phyloP scores from a whole-genome alignment of 2,113 vertebrate genomes.

The Geococcyx californianus region DNA sequence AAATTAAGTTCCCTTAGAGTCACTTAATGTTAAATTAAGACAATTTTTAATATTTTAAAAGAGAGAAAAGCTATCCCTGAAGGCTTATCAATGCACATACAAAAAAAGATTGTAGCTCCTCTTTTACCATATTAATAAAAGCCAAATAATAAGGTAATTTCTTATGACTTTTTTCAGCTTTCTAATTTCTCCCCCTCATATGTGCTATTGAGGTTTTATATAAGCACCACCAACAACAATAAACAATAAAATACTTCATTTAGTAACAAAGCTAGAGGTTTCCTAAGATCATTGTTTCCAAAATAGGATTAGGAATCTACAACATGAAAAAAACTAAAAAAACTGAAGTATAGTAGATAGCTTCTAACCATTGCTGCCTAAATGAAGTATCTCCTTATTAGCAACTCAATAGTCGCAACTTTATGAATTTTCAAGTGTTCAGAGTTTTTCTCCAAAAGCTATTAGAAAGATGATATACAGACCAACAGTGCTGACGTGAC shows the following conservation, averaged over 20 bases:
- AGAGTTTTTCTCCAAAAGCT: not conserved
- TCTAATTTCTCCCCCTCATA: not conserved
- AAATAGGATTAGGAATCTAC: not conserved
- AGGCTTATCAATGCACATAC: not conserved
- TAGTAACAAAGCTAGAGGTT: not conserved
- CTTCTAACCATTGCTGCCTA: not conserved
- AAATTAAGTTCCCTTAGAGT: not conserved
- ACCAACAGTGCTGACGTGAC: not conserved
- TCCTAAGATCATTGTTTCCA: not conserved
- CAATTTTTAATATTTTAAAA: not conserved
- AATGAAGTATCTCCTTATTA: not conserved
- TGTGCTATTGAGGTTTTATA: not conserved
- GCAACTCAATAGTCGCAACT: not conserved
- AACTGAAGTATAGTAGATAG: not conserved
- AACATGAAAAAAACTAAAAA: not conserved
- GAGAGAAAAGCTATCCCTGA: not conserved
- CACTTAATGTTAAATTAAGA: not conserved
- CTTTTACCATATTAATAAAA: not conserved
- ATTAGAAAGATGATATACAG: not conserved
- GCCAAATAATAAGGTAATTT: not conserved
- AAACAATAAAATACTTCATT: not conserved
- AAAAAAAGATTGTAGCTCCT: not conserved
- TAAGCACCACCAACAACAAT: not conserved
- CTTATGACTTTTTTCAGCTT: not conserved
- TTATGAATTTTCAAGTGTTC: not conserved